These are phyloP conservation scores for Paramormyrops kingsleyae DNA, from an alignment of 2,113 vertebrate species.

Conservation along the genomic window DNA sequence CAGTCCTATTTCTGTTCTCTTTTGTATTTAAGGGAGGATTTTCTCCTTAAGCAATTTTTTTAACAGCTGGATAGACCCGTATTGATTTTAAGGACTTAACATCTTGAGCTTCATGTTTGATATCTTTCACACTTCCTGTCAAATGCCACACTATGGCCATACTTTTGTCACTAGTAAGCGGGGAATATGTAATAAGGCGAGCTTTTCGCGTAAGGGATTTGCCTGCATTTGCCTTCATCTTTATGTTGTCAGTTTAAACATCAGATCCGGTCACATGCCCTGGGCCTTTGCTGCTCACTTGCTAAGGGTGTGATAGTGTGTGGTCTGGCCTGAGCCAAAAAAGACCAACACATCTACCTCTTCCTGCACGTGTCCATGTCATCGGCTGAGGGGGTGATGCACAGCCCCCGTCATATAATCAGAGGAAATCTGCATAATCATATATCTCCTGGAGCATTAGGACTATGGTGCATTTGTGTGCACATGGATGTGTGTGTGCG, in stretches of 20 bases:
- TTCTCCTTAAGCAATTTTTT: background rate
- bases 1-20: background rate
- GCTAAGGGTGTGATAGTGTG: constrained; percentile 22
- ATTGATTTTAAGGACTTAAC: background rate
- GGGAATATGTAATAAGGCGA: background rate
- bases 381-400: constrained; percentile 15
- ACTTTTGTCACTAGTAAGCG: background rate
- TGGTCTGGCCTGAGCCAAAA: constrained; percentile 22
- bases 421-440: constrained; percentile 5
- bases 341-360: constrained; percentile 28
- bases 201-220: background rate
- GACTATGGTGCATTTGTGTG: constrained; percentile 22
- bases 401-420: constrained; percentile 3
- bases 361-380: constrained; percentile 27
- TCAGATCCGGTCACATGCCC: constrained; percentile 13
- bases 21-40: background rate
- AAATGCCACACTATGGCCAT: background rate
- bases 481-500: background rate
- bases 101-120: background rate
- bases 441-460: background rate
- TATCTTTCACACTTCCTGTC: background rate
- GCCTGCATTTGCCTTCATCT: background rate
- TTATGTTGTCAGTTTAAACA: constrained; percentile 19
- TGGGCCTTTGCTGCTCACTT: constrained; percentile 11
- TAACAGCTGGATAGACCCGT: background rate